Percentiles rank a stretch among this genome's conserved stretches.
Conservation (phyloP, 2,113 vertebrate species). For the Poicephalus meyeri region DNA sequence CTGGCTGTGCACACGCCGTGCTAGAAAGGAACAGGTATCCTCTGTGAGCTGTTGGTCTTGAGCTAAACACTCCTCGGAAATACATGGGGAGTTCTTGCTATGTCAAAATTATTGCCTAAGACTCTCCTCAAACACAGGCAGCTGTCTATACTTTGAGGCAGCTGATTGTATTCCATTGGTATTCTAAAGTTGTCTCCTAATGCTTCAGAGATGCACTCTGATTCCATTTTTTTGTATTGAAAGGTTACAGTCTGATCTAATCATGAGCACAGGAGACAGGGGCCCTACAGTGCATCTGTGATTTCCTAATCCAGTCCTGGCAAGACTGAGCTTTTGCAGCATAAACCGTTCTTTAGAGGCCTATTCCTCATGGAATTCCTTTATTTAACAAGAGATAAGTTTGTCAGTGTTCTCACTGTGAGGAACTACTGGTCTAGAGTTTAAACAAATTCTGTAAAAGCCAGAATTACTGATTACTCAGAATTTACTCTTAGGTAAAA, state of each 20-base stretch:
- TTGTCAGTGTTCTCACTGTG: not conserved
- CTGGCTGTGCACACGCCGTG: not conserved
- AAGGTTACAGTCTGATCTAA: not conserved
- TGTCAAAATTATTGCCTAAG: not conserved
- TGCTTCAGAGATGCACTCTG: not conserved
- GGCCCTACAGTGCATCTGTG: not conserved
- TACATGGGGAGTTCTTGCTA: not conserved
- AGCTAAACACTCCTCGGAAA: not conserved
- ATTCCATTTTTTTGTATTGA: not conserved
- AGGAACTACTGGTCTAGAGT: not conserved
- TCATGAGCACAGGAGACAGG: not conserved
- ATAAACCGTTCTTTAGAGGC: not conserved
- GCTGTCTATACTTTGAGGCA: not conserved
- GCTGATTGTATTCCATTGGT: not conserved
- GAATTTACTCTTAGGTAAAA: not conserved
- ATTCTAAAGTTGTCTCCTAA: not conserved
- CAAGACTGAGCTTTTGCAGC: not conserved
- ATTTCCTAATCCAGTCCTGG: not conserved
- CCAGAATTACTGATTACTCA: not conserved
- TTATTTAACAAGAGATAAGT: not conserved
- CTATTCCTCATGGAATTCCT: not conserved
- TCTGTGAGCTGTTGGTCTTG: not conserved
- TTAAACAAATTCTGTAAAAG: not conserved
- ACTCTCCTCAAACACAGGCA: not conserved
- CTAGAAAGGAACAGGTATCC: not conserved